Evolutionary conservation across 2,797 vertebrate species (phyloP).

Genomic region (Dromococcyx pavoninus): DNA sequence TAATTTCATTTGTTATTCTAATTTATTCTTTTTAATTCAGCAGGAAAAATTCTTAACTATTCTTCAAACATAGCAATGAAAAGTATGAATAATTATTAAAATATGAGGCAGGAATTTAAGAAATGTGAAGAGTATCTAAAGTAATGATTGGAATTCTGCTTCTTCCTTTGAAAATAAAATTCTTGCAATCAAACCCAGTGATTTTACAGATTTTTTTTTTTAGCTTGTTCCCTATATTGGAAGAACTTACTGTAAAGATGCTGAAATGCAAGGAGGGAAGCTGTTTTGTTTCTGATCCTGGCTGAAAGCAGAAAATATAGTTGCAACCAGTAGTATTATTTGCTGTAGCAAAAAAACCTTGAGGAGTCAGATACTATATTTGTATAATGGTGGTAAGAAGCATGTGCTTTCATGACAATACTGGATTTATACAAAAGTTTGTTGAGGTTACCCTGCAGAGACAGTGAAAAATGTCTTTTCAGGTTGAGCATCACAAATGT

Average conservation of each 20-base stretch:
- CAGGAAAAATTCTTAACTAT: neutral
- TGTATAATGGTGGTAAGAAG: neutral
- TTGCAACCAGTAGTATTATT: neutral
- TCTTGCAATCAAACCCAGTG: neutral
- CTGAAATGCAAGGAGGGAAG: neutral
- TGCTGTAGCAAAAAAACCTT: neutral
- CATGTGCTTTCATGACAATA: neutral
- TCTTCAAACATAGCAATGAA: neutral
- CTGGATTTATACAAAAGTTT: neutral
- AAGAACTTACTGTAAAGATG: neutral
- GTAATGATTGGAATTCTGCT: neutral
- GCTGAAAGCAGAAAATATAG: neutral
- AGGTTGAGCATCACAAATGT: neutral
- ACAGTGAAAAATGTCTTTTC: neutral
- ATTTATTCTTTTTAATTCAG: neutral
- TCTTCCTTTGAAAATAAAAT: neutral
- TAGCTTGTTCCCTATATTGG: neutral
- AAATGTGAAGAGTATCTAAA: neutral
- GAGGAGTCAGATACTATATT: neutral
- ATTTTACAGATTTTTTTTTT: neutral
- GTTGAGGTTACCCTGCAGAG: neutral
- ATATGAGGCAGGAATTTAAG: neutral
- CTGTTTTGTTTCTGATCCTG: neutral
- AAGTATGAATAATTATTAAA: neutral
- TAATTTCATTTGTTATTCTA: neutral